phyloP scores from a whole-genome alignment of 2,888 invertebrate species.

The Physocephala rufipes region DNA sequence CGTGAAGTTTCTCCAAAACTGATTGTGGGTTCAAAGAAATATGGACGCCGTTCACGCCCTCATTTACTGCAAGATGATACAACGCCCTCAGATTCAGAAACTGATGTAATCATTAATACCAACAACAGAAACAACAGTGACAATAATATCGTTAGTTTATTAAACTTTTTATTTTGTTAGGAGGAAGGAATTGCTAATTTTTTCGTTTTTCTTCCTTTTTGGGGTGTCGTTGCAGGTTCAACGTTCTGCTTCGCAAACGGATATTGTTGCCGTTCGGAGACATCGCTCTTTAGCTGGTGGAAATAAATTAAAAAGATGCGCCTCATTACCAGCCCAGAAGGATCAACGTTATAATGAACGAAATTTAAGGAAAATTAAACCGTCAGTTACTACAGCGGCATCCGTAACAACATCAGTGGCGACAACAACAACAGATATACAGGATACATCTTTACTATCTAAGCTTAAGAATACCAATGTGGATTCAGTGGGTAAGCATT shows the following conservation, averaged over 20 bases:
- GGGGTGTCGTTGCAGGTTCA: constrained; percentile 67
- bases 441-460: constrained; percentile 35
- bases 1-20: constrained; percentile 79
- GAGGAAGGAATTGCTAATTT: no score
- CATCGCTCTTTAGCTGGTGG: constrained; percentile 60
- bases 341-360: constrained; percentile 24
- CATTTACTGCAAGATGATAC: constrained; percentile 64
- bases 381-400: no score
- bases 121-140: no score
- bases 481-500: constrained; percentile 63
- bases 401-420: no score
- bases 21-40: constrained; percentile 78
- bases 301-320: constrained; percentile 69
- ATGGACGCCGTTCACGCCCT: constrained; percentile 77
- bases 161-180: no score
- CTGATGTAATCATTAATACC: constrained; percentile 18
- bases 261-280: constrained; percentile 68
- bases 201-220: neutral
- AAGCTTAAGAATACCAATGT: constrained; percentile 56
- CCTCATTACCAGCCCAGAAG: constrained; percentile 68
- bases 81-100: constrained; percentile 64
- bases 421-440: constrained; percentile 43
- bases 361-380: constrained; percentile 45
- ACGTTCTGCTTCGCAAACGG: constrained; percentile 69
- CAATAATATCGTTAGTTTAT: constrained; percentile 38